Evolutionary conservation across 2,797 vertebrate species (phyloP).

Genomic region (Clamator glandarius): DNA sequence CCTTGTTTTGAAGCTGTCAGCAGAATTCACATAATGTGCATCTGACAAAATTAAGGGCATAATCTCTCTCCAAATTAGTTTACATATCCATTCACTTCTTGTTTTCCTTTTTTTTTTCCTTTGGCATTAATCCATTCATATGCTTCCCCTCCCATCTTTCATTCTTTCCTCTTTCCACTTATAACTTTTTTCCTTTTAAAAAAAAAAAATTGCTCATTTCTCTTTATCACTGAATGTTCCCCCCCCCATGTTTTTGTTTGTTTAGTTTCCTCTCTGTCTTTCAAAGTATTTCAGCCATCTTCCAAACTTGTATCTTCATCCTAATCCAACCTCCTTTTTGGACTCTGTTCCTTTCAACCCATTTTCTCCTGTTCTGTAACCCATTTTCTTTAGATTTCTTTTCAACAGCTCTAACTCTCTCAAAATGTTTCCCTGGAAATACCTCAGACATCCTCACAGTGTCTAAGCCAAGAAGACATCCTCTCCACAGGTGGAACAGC

Average conservation of each 20-base stretch:
- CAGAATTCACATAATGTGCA: not conserved
- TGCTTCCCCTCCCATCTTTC: not conserved
- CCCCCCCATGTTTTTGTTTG: not conserved
- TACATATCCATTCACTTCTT: not conserved
- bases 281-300: not conserved
- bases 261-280: not conserved
- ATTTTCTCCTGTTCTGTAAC: not conserved
- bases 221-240: not conserved
- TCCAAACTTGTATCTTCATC: conserved; percentile 12
- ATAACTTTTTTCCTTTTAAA: not conserved
- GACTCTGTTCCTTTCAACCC: not conserved
- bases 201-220: not conserved
- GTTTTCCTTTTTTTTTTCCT: not conserved
- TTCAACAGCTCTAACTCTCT: not conserved
- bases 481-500: not conserved
- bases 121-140: not conserved
- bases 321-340: not conserved
- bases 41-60: not conserved
- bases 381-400: not conserved
- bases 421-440: not conserved
- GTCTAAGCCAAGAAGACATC: not conserved
- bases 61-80: not conserved
- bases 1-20: not conserved
- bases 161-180: not conserved
- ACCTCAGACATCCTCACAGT: not conserved